Evolutionary conservation across 37 sponge, comb jelly and placozoan genomes (phyloP).

Genomic region (Agelas oroides): DNA sequence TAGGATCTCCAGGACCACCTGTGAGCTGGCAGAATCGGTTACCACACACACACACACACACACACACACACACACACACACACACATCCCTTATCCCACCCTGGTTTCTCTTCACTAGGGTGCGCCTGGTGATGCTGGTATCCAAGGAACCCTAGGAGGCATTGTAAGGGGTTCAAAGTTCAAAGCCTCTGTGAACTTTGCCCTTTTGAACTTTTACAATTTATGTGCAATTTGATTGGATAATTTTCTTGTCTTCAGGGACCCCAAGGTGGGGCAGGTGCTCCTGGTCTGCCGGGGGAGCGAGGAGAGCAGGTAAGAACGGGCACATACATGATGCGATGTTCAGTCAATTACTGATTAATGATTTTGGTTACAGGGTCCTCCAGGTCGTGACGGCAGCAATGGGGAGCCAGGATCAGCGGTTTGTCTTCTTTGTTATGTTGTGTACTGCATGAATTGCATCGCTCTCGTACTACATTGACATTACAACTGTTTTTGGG

Average conservation of each 20-base stretch:
- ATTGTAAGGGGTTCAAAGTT: neutral
- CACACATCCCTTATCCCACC: too few relatives aligned
- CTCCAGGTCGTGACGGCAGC: conserved; percentile 54
- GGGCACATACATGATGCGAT: too few relatives aligned
- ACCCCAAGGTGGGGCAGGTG: conserved; percentile 56
- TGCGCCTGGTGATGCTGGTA: conserved; percentile 32
- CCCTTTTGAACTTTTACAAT: neutral
- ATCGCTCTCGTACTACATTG: too few relatives aligned
- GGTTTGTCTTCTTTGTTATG: conserved; percentile 2
- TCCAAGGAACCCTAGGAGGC: conserved; percentile 37
- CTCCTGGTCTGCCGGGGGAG: conserved; percentile 46
- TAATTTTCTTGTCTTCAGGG: conserved; percentile 24
- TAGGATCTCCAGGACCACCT: conserved; percentile 62
- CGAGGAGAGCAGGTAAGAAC: conserved; percentile 38
- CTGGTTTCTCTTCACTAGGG: conserved; percentile 32
- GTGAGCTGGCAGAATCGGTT: conserved; percentile 36
- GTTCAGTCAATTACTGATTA: neutral
- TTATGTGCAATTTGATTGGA: neutral
- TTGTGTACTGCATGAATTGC: too few relatives aligned
- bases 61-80: too few relatives aligned
- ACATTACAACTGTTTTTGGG: conserved; percentile 29
- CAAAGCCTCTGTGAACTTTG: neutral
- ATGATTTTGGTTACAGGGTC: conserved; percentile 27
- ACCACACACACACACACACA: too few relatives aligned
- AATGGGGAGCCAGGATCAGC: conserved; percentile 51